Conservation (phyloP, 2,113 vertebrate genomes). For the Chinchilla lanigera region DNA sequence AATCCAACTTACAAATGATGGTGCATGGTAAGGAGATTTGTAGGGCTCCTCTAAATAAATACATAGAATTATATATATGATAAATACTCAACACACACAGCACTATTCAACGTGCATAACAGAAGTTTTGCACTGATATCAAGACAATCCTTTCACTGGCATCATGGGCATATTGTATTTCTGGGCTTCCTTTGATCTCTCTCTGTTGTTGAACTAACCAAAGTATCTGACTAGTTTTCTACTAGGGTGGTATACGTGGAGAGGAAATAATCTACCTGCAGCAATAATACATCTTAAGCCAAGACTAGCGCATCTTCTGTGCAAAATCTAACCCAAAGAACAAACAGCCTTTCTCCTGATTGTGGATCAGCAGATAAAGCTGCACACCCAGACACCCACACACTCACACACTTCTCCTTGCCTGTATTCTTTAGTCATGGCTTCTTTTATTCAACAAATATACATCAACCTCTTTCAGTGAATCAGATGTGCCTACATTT, state of each 20-base stretch:
- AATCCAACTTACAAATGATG: background rate
- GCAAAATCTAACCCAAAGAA: background rate
- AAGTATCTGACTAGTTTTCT: background rate
- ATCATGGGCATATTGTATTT: background rate
- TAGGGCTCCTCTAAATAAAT: background rate
- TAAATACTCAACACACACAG: background rate
- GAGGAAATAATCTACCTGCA: background rate
- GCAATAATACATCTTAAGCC: background rate
- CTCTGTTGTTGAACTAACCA: background rate
- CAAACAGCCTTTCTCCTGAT: background rate
- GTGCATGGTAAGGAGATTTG: background rate
- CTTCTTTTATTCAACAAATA: background rate
- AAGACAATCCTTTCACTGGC: background rate
- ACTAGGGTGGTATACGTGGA: background rate
- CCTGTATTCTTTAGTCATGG: background rate
- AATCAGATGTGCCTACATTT: background rate
- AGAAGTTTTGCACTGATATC: background rate
- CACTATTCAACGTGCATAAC: no score
- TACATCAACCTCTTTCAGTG: background rate
- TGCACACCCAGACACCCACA: background rate
- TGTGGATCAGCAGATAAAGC: no score
- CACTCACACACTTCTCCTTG: background rate
- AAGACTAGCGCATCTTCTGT: background rate
- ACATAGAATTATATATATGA: background rate
- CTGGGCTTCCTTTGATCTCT: background rate